Evolutionary conservation across 2,113 vertebrate genomes (phyloP).

Genomic region (Brachyhypopomus occidentalis): DNA sequence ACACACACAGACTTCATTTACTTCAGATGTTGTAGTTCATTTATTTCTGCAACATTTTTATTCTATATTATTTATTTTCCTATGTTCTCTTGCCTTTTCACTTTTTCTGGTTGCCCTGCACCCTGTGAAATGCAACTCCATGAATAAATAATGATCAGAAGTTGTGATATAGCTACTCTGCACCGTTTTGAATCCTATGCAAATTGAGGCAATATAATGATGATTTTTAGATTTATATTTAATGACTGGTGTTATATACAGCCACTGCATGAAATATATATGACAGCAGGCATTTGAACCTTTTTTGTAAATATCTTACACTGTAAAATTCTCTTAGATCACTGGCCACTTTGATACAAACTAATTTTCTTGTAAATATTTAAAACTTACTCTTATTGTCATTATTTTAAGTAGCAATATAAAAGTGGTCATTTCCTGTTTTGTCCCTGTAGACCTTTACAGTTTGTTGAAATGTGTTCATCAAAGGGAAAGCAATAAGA

Average conservation of each 20-base stretch:
- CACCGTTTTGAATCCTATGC: conserved; percentile 63
- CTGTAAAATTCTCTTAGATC: background rate
- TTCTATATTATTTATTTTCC: conserved; percentile 45
- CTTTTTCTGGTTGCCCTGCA: conserved; percentile 37
- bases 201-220: conserved; percentile 72
- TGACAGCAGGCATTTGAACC: conserved; percentile 38
- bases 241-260: conserved; percentile 55
- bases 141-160: conserved; percentile 66
- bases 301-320: background rate
- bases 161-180: conserved; percentile 57
- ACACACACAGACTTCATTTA: background rate
- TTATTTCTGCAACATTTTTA: conserved; percentile 21
- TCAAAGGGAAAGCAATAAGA: no score
- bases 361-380: background rate
- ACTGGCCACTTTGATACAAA: conserved; percentile 14
- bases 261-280: conserved; percentile 60
- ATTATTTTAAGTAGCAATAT: background rate
- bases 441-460: background rate
- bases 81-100: conserved; percentile 22
- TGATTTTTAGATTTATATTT: conserved; percentile 69
- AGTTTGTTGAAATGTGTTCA: background rate
- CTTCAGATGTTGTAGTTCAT: conserved; percentile 19
- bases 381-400: conserved; percentile 10
- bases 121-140: conserved; percentile 65
- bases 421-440: conserved; percentile 9